A percentile compares a stretch with the other conserved stretches of the same genome.
These are phyloP conservation scores for Trichogramma evanescens DNA, from an alignment of 2,888 invertebrate species.

Conservation along the genomic window DNA sequence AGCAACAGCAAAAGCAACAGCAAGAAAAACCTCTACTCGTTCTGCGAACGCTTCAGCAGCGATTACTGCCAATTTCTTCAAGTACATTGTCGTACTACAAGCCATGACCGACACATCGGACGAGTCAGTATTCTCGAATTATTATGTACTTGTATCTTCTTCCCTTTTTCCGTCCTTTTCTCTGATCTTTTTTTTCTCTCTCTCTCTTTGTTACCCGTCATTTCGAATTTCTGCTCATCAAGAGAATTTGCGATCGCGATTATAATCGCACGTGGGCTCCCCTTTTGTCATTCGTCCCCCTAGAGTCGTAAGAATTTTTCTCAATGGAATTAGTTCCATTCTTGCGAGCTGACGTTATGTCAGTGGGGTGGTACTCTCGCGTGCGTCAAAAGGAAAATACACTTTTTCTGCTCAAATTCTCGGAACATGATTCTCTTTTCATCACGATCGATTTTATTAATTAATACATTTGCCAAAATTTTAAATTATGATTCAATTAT, in stretches of 20 bases:
- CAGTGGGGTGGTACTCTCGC: too few species aligned
- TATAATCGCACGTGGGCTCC: not conserved
- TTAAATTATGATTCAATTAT: too few species aligned
- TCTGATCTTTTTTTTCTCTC: not conserved
- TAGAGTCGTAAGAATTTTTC: not conserved
- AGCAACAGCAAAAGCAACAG: too few species aligned
- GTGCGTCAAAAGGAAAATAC: not conserved
- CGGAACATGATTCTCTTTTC: not conserved
- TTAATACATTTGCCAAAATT: too few species aligned
- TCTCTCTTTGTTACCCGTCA: not conserved
- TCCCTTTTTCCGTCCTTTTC: not conserved
- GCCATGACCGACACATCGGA: conserved; percentile 89
- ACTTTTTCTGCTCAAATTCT: not conserved
- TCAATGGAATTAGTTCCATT: too few species aligned
- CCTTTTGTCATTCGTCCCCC: not conserved
- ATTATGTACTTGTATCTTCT: not conserved
- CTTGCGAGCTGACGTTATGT: too few species aligned
- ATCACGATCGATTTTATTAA: too few species aligned
- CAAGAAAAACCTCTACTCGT: too few species aligned
- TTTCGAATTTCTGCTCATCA: not conserved
- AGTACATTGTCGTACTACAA: conserved; percentile 46
- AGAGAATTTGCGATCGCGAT: not conserved
- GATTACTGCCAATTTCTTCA: too few species aligned
- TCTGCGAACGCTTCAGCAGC: too few species aligned
- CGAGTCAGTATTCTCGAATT: conserved; percentile 63